A percentile compares a stretch with the other conserved stretches of the same genome.
These are phyloP conservation scores for Ectemnius cavifrons DNA, from an alignment of 2,888 invertebrate genomes.

Conservation along the genomic window DNA sequence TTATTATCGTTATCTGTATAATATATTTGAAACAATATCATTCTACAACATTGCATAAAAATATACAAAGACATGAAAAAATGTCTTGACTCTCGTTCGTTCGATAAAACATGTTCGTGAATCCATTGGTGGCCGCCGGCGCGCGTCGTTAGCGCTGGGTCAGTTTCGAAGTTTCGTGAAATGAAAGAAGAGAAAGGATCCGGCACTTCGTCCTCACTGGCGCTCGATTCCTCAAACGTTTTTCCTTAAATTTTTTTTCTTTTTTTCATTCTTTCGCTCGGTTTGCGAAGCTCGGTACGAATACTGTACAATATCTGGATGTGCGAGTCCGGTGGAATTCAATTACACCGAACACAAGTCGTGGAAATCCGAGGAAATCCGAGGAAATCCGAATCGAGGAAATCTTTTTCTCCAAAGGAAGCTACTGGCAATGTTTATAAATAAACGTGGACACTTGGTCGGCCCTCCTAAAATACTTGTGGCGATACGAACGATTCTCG, in stretches of 20 bases:
- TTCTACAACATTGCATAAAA: conserved; percentile 79
- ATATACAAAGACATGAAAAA: conserved; percentile 78
- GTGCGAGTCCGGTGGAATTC: too few relatives aligned
- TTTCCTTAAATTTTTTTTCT: too few relatives aligned
- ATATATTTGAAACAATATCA: conserved; percentile 78
- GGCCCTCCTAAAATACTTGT: conserved; percentile 35
- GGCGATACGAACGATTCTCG: conserved; percentile 24
- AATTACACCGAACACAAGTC: too few relatives aligned
- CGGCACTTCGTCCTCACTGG: too few relatives aligned
- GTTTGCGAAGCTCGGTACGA: too few relatives aligned
- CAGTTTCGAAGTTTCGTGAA: conserved; percentile 35
- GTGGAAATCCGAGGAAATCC: too few relatives aligned
- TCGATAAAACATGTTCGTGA: conserved; percentile 76
- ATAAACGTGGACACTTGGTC: conserved; percentile 9
- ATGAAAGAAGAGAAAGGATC: too few relatives aligned
- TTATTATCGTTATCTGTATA: conserved; percentile 78
- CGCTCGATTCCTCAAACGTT: too few relatives aligned
- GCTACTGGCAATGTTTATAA: not conserved
- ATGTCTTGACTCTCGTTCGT: conserved; percentile 77
- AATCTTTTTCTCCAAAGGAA: too few relatives aligned
- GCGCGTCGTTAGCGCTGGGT: conserved; percentile 45
- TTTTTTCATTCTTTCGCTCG: too few relatives aligned
- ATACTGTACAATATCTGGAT: too few relatives aligned
- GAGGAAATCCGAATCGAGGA: too few relatives aligned
- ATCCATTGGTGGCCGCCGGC: conserved; percentile 31